Evolutionary conservation across 2,797 vertebrate genomes (phyloP).

Genomic region (Silurus aristotelis): DNA sequence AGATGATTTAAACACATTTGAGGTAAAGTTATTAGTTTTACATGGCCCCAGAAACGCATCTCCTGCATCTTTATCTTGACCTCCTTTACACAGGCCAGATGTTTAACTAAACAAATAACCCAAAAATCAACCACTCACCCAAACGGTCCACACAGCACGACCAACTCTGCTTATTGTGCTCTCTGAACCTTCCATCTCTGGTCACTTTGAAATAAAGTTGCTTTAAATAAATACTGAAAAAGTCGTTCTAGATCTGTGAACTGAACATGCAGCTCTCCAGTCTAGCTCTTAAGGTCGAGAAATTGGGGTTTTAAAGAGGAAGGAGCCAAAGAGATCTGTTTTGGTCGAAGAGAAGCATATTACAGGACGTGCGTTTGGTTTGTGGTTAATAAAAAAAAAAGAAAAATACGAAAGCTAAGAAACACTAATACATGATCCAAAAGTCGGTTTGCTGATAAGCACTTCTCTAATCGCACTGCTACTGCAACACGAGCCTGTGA

Average conservation of each 20-base stretch:
- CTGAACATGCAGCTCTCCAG: background rate
- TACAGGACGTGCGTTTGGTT: slow-evolving; percentile 7
- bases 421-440: background rate
- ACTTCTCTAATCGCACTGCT: background rate
- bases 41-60: background rate
- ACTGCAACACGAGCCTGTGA: background rate
- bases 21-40: background rate
- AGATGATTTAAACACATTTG: background rate
- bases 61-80: background rate
- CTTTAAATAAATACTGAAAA: background rate
- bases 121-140: slow-evolving; percentile 66
- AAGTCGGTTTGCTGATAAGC: background rate
- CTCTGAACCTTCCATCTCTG: slow-evolving; percentile 65
- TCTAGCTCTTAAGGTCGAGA: slow-evolving; percentile 56
- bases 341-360: background rate
- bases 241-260: background rate
- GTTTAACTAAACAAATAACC: background rate
- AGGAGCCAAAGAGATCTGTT: slow-evolving; percentile 53
- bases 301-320: slow-evolving; percentile 59
- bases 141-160: slow-evolving; percentile 70
- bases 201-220: background rate
- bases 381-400: slow-evolving; percentile 17
- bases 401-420: background rate
- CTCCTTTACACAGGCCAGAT: background rate
- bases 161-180: slow-evolving; percentile 54